These are phyloP conservation scores for Xanthia icteritia DNA, from an alignment of 2,888 invertebrate genomes.

Conservation along the genomic window DNA sequence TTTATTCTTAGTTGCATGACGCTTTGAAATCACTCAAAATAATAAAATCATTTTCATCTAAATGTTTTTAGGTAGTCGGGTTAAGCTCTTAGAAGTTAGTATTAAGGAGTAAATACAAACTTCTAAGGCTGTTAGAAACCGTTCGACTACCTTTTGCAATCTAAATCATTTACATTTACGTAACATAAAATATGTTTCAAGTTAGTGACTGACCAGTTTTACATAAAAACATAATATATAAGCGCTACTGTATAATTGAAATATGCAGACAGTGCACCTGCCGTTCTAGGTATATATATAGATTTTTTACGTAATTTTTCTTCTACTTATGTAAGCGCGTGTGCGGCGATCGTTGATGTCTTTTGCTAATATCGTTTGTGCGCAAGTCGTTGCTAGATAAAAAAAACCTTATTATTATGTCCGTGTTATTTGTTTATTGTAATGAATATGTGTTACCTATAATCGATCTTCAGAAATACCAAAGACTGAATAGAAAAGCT, in stretches of 20 bases:
- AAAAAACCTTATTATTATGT: not conserved
- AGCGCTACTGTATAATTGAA: conserved; percentile 39
- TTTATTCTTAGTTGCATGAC: not conserved
- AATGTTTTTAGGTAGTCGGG: not conserved
- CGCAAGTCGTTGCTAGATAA: conserved; percentile 29
- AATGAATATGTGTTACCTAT: too few species aligned
- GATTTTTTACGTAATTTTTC: not conserved
- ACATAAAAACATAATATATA: conserved; percentile 19
- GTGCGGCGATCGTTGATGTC: conserved; percentile 74
- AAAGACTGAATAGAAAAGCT: not conserved
- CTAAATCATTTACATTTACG: conserved; percentile 30
- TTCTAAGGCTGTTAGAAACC: not conserved
- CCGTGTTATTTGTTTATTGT: not conserved
- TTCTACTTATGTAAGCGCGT: conserved; percentile 10
- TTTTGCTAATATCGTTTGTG: conserved; percentile 67
- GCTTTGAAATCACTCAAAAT: not conserved
- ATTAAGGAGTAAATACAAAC: not conserved
- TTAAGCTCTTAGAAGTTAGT: not conserved
- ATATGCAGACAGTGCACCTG: conserved; percentile 8
- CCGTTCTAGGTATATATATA: not conserved
- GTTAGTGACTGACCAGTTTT: conserved; percentile 24
- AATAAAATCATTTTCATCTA: not conserved
- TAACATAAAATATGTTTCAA: conserved; percentile 38
- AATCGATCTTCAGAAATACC: too few species aligned
- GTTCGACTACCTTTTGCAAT: not conserved